phyloP scores from a whole-genome alignment of 2,888 invertebrate species.

The Hartigia nigra region DNA sequence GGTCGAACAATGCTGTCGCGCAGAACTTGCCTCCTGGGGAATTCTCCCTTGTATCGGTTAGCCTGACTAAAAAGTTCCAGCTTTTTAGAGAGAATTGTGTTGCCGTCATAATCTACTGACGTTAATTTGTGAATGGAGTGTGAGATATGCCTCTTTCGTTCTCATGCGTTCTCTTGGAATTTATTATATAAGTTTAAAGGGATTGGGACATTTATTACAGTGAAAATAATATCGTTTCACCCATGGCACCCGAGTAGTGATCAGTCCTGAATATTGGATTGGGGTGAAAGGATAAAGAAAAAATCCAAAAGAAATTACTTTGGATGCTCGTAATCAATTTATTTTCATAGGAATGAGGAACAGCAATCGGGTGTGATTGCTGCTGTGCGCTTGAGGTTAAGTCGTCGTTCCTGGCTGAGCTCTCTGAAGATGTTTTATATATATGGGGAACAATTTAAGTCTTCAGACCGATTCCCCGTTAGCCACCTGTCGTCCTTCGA shows the following conservation, averaged over 20 bases:
- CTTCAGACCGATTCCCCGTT: background rate
- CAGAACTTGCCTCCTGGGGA: background rate
- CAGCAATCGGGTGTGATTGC: background rate
- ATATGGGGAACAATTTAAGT: background rate
- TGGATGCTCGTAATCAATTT: background rate
- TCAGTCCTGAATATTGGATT: background rate
- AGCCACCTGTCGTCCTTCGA: background rate
- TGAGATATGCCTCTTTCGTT: background rate
- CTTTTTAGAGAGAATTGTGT: background rate
- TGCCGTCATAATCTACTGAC: background rate
- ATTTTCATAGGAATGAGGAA: background rate
- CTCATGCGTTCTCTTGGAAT: background rate
- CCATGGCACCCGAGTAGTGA: background rate
- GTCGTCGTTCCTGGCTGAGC: background rate
- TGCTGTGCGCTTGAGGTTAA: background rate
- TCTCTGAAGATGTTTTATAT: background rate
- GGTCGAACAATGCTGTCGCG: constrained; percentile 5
- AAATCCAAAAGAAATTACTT: constrained; percentile 12
- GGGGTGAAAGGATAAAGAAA: background rate
- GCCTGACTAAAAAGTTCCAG: background rate
- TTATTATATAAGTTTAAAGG: background rate
- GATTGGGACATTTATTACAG: background rate
- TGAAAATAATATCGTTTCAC: background rate
- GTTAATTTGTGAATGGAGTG: background rate
- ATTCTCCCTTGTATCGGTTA: background rate